Conservation (phyloP, 92 coral and sea anemone genomes). For the Nematostella vectensis region DNA sequence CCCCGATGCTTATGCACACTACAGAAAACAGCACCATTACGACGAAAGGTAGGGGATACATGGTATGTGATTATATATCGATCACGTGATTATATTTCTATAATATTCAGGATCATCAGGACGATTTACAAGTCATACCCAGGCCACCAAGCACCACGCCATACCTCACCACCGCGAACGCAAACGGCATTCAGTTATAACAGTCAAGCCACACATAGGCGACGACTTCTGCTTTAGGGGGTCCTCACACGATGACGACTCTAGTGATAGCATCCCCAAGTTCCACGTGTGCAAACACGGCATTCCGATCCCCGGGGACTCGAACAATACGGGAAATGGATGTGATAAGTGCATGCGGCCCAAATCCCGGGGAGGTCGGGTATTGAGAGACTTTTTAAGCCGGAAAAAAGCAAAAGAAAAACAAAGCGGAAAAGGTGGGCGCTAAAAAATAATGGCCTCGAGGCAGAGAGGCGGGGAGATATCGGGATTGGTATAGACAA, state of each 20-base stretch:
- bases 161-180: too few species aligned
- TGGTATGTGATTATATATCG: too few species aligned
- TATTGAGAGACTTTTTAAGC: constrained; percentile 31
- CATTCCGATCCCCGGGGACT: constrained; percentile 16
- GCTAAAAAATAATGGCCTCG: constrained; percentile 11
- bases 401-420: constrained; percentile 29
- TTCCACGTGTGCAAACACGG: constrained; percentile 42
- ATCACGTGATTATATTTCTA: too few species aligned
- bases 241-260: background rate
- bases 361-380: constrained; percentile 49
- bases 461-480: constrained; percentile 15
- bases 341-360: constrained; percentile 56
- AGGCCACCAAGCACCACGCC: too few species aligned
- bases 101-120: too few species aligned
- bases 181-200: too few species aligned
- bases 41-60: too few species aligned
- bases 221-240: background rate
- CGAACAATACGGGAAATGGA: constrained; percentile 29
- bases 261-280: constrained; percentile 10
- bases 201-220: background rate
- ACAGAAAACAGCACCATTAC: too few species aligned
- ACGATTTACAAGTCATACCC: too few species aligned
- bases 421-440: constrained; percentile 20
- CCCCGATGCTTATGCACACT: too few species aligned
- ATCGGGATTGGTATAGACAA: constrained; percentile 17